These are phyloP conservation scores for Thamnophis elegans DNA, from an alignment of 2,797 vertebrate genomes.

Conservation along the genomic window DNA sequence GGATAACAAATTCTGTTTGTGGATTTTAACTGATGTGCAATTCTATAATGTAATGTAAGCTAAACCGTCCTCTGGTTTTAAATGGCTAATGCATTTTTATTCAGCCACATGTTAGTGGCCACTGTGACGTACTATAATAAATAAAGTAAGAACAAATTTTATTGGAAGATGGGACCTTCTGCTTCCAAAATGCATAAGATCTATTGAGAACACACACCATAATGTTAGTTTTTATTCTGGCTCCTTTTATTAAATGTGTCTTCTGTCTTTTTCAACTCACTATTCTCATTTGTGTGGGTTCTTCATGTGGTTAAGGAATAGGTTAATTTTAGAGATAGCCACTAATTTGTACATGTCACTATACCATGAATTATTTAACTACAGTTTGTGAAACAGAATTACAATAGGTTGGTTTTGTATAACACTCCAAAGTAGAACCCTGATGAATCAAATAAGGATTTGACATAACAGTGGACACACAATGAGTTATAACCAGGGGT, in stretches of 20 bases:
- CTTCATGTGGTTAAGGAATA: not conserved
- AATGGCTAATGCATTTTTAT: conserved; percentile 47
- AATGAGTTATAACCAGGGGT: no score
- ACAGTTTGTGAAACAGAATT: not conserved
- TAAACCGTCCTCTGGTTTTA: conserved; percentile 28
- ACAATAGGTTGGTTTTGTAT: not conserved
- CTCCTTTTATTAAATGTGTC: not conserved
- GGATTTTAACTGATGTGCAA: conserved; percentile 58
- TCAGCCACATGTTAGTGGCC: conserved; percentile 41
- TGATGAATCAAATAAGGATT: not conserved
- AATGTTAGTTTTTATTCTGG: not conserved
- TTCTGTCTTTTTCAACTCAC: not conserved
- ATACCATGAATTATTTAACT: not conserved
- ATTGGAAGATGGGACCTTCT: not conserved
- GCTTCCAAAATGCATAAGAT: not conserved
- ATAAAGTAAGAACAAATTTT: not conserved
- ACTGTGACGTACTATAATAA: conserved; percentile 19
- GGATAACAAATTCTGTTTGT: conserved; percentile 64
- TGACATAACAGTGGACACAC: not conserved
- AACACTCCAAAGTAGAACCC: not conserved
- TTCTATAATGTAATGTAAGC: conserved; percentile 65
- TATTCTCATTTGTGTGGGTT: not conserved
- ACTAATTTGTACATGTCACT: not conserved
- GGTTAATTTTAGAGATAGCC: not conserved
- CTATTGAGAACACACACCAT: not conserved